A percentile compares a stretch with the other conserved stretches of the same genome.
Evolutionary conservation across 2,113 vertebrate species (phyloP).

Genomic region (Tachuris rubrigastra): DNA sequence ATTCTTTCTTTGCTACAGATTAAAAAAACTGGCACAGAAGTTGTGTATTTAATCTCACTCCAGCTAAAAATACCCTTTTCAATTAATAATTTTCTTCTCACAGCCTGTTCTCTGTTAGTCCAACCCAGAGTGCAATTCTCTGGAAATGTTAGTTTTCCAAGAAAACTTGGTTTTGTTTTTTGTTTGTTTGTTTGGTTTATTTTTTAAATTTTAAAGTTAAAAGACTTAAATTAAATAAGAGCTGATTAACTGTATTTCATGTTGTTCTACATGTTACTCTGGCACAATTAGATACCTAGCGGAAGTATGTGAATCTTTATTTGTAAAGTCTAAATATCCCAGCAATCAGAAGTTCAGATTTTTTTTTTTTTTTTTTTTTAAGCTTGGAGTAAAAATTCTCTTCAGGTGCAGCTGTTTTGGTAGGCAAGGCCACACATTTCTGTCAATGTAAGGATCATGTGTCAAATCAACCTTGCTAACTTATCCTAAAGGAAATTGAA

Average conservation of each 20-base stretch:
- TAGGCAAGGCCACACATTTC: not conserved
- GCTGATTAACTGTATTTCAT: not conserved
- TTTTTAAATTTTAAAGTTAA: not conserved
- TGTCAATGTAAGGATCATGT: not conserved
- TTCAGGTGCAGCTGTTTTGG: not conserved
- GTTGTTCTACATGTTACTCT: not conserved
- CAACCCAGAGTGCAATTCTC: not conserved
- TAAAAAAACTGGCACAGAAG: not conserved
- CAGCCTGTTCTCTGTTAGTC: not conserved
- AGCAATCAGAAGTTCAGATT: accelerated
- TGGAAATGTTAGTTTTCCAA: not conserved
- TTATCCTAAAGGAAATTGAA: not conserved
- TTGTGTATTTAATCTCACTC: not conserved
- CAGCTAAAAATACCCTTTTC: not conserved
- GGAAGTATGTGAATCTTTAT: not conserved
- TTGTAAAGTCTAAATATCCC: not conserved
- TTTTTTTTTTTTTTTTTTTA: not conserved
- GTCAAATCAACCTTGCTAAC: not conserved
- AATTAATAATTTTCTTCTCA: not conserved
- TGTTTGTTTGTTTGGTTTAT: too few relatives aligned
- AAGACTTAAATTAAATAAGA: not conserved
- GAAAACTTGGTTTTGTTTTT: not conserved
- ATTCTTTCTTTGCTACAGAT: not conserved
- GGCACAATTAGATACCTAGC: not conserved
- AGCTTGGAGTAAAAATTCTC: not conserved